These are phyloP conservation scores for Acromyrmex echinatior DNA, from an alignment of 1,140 invertebrate species.

Conservation along the genomic window DNA sequence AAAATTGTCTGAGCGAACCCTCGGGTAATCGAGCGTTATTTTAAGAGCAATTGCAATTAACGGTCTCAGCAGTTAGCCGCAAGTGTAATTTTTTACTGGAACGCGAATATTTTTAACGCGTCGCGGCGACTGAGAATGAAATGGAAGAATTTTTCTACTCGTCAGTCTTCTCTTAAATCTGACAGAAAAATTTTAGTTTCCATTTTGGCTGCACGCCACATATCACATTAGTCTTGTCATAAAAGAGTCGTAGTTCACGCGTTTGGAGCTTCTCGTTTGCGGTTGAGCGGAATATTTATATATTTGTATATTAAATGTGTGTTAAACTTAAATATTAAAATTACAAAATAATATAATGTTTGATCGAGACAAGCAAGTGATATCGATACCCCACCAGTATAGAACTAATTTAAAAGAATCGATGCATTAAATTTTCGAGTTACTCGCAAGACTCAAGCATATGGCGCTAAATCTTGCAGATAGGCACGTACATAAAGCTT, in stretches of 20 bases:
- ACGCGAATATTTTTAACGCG: constrained; percentile 65
- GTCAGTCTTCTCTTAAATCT: constrained; percentile 9
- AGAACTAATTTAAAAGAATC: not conserved
- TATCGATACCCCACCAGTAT: not conserved
- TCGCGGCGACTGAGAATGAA: constrained; percentile 10
- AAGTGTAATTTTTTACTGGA: constrained; percentile 28
- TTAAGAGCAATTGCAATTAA: constrained; percentile 72
- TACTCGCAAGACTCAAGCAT: not conserved
- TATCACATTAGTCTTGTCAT: constrained; percentile 31
- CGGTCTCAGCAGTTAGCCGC: constrained; percentile 56
- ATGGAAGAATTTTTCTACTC: constrained; percentile 47
- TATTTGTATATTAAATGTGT: no score
- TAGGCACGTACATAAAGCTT: constrained; percentile 36
- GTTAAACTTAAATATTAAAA: no score
- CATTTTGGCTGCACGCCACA: constrained; percentile 26
- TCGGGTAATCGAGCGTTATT: constrained; percentile 71
- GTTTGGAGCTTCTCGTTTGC: not conserved
- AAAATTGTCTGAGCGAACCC: constrained; percentile 55
- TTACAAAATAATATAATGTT: not conserved
- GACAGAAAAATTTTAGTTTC: constrained; percentile 15
- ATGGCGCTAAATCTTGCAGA: constrained; percentile 39
- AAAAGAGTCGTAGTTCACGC: not conserved
- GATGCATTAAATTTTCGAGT: not conserved
- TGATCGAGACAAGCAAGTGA: not conserved
- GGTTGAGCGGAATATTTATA: not conserved